Base-by-base conservation (phyloP, 2,797 vertebrate genomes). In the Sebastiscus albofasciatus region DNA sequence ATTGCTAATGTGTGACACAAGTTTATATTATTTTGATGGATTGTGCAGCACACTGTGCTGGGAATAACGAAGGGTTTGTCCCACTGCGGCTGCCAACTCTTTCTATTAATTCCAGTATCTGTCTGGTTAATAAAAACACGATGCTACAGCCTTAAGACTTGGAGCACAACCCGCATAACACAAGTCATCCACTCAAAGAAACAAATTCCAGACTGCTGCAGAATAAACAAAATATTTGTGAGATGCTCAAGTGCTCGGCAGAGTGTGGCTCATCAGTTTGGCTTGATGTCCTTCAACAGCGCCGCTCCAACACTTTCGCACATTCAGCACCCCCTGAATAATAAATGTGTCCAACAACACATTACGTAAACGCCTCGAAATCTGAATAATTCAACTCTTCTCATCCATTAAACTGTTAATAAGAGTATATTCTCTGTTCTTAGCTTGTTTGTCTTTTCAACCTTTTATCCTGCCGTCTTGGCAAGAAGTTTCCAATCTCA, bases 161-260 rank as follows among this genome's bases (percentile, higher is more conserved):
- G 67, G 70, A 85, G 56, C 52, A 6, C 55, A 79, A 75, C 39
- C 79, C 54, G 39, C 84, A 86, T 54, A 91, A 82, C 55, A 79
- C 67, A 70, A 86, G 75, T 79, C 59, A 79, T 81, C 73, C 72
- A 84, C 77, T 85, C 79, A 79, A 14, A 91, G 87, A 87, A 92
- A 91, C 86, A 80, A 68, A 80, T 83, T 91, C 87, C 92, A 92
- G 86, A 84, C 85, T 36, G 78, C 83, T 67, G 79, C 75, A 79
- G 85, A 83, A 86, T 90, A 90, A 91, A 90, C 87, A 83, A 87
- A 90, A 87, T 79, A 81, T 87, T 86, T 85, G 75, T 74, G 70
- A 80, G 83, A 85, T 76, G 74, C 56, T 83, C 3, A 39, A 79
- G 67, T 34, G 69, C 72, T 84, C 46, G 58, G 80, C 89, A 87